phyloP scores from a whole-genome alignment of 2,113 vertebrate genomes.

The Scortum barcoo region DNA sequence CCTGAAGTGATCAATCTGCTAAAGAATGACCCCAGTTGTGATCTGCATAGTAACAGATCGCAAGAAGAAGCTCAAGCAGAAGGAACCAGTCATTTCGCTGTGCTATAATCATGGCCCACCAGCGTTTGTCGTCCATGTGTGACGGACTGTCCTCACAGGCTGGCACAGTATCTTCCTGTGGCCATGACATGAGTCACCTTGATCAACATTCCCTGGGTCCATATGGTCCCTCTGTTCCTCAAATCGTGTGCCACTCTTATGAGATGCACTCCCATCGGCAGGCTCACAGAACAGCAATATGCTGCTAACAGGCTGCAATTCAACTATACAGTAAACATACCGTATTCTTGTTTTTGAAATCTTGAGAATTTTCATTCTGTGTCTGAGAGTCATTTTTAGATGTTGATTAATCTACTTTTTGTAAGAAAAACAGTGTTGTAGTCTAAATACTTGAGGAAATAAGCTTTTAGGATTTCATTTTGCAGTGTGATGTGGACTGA shows the following conservation, averaged over 20 bases:
- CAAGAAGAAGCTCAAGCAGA: slow-evolving; percentile 10
- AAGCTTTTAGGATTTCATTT: background rate
- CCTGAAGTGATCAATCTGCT: background rate
- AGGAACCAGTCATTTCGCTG: slow-evolving; percentile 15
- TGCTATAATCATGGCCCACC: slow-evolving; percentile 37
- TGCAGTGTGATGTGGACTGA: background rate
- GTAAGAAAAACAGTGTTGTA: background rate
- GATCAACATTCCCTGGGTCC: slow-evolving; percentile 71
- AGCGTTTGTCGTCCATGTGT: slow-evolving; percentile 51
- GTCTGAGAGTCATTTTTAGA: background rate
- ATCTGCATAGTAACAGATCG: background rate
- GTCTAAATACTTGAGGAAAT: background rate
- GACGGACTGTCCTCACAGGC: slow-evolving; percentile 43
- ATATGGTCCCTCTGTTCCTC: slow-evolving; percentile 74
- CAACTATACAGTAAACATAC: background rate
- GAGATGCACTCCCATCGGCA: slow-evolving; percentile 15
- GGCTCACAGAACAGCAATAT: slow-evolving; percentile 18
- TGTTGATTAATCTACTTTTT: background rate
- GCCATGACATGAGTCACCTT: slow-evolving; percentile 80
- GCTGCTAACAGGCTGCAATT: slow-evolving; percentile 27
- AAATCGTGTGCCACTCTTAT: slow-evolving; percentile 47
- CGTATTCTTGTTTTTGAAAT: background rate
- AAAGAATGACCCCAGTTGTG: background rate
- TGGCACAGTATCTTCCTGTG: slow-evolving; percentile 73
- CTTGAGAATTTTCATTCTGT: background rate